Conservation (phyloP, 2,797 vertebrate species). For the Acipenser transmontanus region DNA sequence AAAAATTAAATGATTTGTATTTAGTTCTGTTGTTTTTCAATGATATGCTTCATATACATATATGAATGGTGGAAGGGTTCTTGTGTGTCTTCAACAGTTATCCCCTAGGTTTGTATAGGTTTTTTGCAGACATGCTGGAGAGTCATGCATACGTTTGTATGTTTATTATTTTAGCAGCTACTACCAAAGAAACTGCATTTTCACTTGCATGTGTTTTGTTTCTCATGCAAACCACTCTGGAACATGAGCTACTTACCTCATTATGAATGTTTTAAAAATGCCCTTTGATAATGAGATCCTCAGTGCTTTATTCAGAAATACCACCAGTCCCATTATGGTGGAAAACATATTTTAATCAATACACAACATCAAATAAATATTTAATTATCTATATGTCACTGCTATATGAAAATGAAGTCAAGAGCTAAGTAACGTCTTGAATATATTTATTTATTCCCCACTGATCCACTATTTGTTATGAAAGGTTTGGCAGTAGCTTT, state of each 20-base stretch:
- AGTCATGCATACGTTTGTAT: constrained; percentile 35
- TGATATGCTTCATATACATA: constrained; percentile 34
- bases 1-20: background rate
- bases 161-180: constrained; percentile 45
- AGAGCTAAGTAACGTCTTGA: constrained; percentile 4
- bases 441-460: constrained; percentile 50
- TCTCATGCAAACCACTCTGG: constrained; percentile 43
- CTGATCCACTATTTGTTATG: constrained; percentile 17
- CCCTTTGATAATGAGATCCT: constrained; percentile 73
- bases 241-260: constrained; percentile 51
- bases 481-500: background rate
- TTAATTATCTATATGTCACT: constrained; percentile 68
- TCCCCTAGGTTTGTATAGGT: constrained; percentile 43
- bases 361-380: constrained; percentile 68
- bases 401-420: constrained; percentile 42
- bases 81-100: constrained; percentile 30
- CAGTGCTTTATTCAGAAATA: constrained; percentile 76
- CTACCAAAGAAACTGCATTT: constrained; percentile 35
- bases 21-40: constrained; percentile 36
- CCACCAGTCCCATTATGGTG: constrained; percentile 62
- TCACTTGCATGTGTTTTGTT: constrained; percentile 49
- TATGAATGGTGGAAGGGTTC: constrained; percentile 11
- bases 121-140: constrained; percentile 35
- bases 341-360: constrained; percentile 69
- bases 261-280: constrained; percentile 78